Base-by-base conservation (phyloP, 1,140 invertebrate species). In the Polypedilum pembai region DNA sequence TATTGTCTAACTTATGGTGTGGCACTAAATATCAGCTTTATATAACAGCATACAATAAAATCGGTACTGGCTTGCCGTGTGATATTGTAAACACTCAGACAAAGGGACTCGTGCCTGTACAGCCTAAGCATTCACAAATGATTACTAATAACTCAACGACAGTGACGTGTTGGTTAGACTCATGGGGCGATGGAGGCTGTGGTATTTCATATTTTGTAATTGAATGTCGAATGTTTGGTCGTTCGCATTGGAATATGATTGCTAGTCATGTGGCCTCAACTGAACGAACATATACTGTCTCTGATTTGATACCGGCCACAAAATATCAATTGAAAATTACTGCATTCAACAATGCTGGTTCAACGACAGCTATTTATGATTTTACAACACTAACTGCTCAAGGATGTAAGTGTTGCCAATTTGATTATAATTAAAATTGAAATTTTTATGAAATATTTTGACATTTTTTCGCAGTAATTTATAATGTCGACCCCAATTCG, bases 261-360 rank as follows among this genome's bases (percentile, higher is more conserved):
- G 90, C 90, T 8, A 92, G 90, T 82, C 88, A 90, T 76, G 89
- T 92, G 73, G 88, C 91, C 78, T 87, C 90, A 18, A 90, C 86
- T 1, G 89, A 94, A 78, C 86, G 91, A 74, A 90, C 91, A 21
- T 92, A 91, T 79, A 92, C 90, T 75, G 87, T 95, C 63, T 85
- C 88, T 41, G 93, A 94, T 75, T 84, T 98, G 12, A 87, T 88
- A 41, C 90, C 94, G 0, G 92, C 89, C n/a, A 93, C 92, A 0
- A 90, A 90, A 79, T 97, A 98, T 82, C 89, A 92, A 66, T 86
- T 98, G 40, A 88, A 89, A 76, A 91, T 97, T 73, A 93, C 91
- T 0, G 95, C 95, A 0, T 90, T 94, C 82, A 98, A 96, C 82
- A 94, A 95, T 81, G 95, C 95, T 0, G 96, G 96, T 0, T 92